Conservation (phyloP, 2,113 vertebrate species). For the Mus spicilegus region DNA sequence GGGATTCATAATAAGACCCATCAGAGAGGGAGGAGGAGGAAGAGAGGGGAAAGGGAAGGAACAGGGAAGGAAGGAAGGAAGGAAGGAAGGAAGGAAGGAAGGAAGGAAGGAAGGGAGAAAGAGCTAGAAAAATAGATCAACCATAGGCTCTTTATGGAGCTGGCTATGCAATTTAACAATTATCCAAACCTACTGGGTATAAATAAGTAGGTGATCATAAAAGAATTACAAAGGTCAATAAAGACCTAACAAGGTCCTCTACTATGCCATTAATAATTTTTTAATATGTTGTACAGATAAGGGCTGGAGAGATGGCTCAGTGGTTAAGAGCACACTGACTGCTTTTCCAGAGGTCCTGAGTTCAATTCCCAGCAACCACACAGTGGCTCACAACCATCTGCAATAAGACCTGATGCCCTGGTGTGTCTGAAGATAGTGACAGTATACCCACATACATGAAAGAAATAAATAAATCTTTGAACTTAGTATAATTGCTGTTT, state of each 20-base stretch:
- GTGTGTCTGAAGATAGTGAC: too few relatives aligned
- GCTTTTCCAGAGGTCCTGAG: too few relatives aligned
- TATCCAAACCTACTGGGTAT: neutral
- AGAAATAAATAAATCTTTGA: too few relatives aligned
- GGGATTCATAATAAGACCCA: neutral
- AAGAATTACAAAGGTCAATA: neutral
- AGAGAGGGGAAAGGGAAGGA: too few relatives aligned
- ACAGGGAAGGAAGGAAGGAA: too few relatives aligned
- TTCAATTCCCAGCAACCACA: too few relatives aligned
- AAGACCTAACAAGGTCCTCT: neutral
- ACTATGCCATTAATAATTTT: neutral
- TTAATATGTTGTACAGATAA: neutral
- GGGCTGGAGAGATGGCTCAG: too few relatives aligned
- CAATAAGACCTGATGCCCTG: too few relatives aligned
- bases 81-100: too few relatives aligned
- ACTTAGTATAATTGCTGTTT: neutral
- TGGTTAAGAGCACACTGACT: too few relatives aligned
- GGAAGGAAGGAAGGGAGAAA: neutral
- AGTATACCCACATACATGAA: too few relatives aligned
- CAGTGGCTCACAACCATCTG: too few relatives aligned
- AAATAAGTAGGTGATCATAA: neutral
- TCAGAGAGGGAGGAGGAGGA: neutral
- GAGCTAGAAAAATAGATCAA: neutral
- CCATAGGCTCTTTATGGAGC: neutral
- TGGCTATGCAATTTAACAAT: constrained; percentile 19